These are phyloP conservation scores for Phymatocera aterrima DNA, from an alignment of 2,888 invertebrate genomes.

Conservation along the genomic window DNA sequence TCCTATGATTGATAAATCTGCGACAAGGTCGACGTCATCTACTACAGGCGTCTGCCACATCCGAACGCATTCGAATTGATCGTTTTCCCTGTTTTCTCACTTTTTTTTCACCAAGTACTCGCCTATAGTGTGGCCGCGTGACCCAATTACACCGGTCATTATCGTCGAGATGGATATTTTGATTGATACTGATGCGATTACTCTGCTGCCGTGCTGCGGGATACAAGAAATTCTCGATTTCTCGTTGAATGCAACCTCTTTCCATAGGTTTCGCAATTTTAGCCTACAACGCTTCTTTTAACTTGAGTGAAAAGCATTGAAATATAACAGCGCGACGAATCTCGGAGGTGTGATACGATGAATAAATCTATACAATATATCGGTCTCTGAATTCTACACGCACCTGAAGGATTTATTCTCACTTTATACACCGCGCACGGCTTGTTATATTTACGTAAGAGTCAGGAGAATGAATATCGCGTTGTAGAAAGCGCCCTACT, in stretches of 20 bases:
- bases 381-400: background rate
- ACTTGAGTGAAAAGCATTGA: background rate
- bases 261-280: background rate
- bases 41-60: too few relatives aligned
- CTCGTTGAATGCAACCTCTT: background rate
- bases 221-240: background rate
- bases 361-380: background rate
- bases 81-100: too few relatives aligned
- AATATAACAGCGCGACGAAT: slow-evolving; percentile 6
- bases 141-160: background rate
- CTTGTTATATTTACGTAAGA: slow-evolving; percentile 38
- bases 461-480: slow-evolving; percentile 2
- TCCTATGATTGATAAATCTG: background rate
- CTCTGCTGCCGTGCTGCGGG: background rate
- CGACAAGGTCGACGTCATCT: slow-evolving; percentile 9
- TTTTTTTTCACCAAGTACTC: too few relatives aligned
- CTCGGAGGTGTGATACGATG: background rate
- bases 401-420: background rate
- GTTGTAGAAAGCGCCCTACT: slow-evolving; percentile 37
- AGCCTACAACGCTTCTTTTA: background rate
- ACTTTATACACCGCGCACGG: background rate
- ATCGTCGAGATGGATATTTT: too few relatives aligned
- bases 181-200: too few relatives aligned
- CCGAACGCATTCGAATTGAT: too few relatives aligned
- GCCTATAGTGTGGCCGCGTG: background rate